Evolutionary conservation across 2,797 vertebrate genomes (phyloP).

Genomic region (Syndactyla subalaris): DNA sequence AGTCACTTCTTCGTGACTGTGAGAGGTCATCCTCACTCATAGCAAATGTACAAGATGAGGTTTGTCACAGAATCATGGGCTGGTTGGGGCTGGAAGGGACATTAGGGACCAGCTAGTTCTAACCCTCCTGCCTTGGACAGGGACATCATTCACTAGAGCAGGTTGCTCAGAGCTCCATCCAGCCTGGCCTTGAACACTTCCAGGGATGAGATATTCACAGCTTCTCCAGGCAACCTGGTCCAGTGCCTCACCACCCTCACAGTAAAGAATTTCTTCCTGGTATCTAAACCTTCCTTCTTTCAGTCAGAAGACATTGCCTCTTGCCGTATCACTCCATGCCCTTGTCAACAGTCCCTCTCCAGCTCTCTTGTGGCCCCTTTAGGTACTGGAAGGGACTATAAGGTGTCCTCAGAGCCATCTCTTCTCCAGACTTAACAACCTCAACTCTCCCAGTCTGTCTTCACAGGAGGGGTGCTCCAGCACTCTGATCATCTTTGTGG

Average conservation of each 20-base stretch:
- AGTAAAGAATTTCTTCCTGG: background rate
- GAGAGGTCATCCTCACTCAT: accelerated
- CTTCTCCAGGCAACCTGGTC: background rate
- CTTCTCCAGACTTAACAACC: background rate
- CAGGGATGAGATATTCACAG: background rate
- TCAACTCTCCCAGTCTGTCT: background rate
- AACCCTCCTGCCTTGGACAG: background rate
- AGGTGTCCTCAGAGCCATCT: background rate
- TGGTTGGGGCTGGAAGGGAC: background rate
- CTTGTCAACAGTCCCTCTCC: background rate
- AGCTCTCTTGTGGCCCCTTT: accelerated
- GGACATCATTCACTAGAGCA: background rate
- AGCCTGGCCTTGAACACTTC: background rate
- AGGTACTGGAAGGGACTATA: background rate
- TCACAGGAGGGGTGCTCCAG: background rate
- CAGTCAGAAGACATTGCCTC: background rate
- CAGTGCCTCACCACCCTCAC: background rate
- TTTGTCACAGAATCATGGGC: background rate
- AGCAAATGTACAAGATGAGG: accelerated
- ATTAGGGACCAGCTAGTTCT: background rate
- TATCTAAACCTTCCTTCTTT: background rate
- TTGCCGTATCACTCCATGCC: no score
- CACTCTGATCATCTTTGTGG: background rate
- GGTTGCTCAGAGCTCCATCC: background rate
- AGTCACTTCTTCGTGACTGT: background rate